Evolutionary conservation across 1,140 invertebrate species (phyloP).

Genomic region (Nephotettix cincticeps): DNA sequence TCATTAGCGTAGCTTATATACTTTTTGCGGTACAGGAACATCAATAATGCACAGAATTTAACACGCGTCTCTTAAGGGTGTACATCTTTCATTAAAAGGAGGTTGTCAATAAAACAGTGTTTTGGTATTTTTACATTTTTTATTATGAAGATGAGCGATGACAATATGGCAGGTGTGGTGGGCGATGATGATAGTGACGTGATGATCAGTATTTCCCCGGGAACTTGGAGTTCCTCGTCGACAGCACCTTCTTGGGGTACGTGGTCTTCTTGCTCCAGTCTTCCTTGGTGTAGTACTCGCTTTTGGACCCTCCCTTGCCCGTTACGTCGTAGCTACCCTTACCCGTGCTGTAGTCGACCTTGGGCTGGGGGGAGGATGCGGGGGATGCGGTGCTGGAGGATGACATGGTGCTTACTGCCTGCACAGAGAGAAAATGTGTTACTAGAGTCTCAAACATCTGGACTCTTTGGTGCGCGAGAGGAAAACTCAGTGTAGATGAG

Average conservation of each 20-base stretch:
- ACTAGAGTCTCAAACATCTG: too few relatives aligned
- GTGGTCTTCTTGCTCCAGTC: not conserved
- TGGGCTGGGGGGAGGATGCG: not conserved
- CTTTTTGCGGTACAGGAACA: too few relatives aligned
- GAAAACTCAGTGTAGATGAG: too few relatives aligned
- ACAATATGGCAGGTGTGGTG: not conserved
- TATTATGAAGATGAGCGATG: conserved; percentile 10
- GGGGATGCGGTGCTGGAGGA: not conserved
- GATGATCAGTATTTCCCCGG: not conserved
- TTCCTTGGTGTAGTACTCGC: conserved; percentile 1
- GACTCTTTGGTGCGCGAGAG: too few relatives aligned
- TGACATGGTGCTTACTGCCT: not conserved
- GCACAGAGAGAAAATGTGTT: not conserved
- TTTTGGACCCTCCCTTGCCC: not conserved
- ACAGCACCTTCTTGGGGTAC: conserved; percentile 15
- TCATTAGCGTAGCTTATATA: too few relatives aligned
- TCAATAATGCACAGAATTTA: too few relatives aligned
- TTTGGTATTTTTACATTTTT: conserved; percentile 7
- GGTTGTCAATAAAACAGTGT: too few relatives aligned
- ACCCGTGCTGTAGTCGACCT: not conserved
- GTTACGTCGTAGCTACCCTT: not conserved
- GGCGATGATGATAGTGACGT: not conserved
- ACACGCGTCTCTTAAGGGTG: too few relatives aligned
- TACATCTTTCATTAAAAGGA: too few relatives aligned
- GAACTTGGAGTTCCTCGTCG: not conserved